phyloP scores from a whole-genome alignment of 2,113 vertebrate species.

The Microcebus murinus region DNA sequence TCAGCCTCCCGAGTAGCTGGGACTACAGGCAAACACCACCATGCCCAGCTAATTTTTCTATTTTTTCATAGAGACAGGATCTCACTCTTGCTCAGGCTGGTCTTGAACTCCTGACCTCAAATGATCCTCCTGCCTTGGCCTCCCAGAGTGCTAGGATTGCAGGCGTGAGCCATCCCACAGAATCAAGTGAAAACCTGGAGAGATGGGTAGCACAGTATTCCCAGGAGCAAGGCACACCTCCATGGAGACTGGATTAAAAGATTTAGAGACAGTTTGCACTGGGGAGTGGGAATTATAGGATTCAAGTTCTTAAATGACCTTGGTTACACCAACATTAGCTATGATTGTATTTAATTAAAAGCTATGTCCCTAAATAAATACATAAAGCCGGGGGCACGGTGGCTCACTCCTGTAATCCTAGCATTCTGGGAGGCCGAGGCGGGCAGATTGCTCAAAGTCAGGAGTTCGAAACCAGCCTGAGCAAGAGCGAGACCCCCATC shows the following conservation, averaged over 20 bases:
- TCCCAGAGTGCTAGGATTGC: not conserved
- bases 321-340: not conserved
- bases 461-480: not conserved
- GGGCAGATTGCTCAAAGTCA: no score
- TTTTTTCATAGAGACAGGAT: not conserved
- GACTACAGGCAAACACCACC: not conserved
- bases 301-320: not conserved
- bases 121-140: no score
- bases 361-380: no score
- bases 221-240: not conserved
- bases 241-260: not conserved
- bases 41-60: not conserved
- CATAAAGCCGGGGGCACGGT: not conserved
- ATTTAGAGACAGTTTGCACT: not conserved
- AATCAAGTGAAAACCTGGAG: no score
- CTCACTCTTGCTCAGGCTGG: not conserved
- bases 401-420: no score
- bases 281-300: not conserved
- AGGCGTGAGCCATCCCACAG: not conserved
- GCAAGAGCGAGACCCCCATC: not conserved
- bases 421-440: not conserved
- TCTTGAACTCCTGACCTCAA: no score
- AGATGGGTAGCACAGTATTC: no score
- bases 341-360: not conserved
- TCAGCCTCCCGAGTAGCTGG: not conserved